phyloP scores from a whole-genome alignment of 2,797 vertebrate genomes.

The Onychomys arenicola region DNA sequence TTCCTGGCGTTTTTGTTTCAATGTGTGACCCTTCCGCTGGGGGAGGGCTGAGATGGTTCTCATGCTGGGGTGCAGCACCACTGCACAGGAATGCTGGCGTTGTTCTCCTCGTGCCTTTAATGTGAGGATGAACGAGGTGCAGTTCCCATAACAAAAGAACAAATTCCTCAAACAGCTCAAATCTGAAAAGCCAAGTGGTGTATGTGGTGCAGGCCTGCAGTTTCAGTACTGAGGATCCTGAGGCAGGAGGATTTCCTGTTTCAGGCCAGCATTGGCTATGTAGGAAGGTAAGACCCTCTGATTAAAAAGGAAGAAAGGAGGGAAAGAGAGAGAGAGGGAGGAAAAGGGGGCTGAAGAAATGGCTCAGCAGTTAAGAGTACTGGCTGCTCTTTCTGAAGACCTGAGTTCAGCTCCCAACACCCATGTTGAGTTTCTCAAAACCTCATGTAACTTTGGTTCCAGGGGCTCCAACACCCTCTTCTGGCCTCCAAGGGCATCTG shows the following conservation, averaged over 20 bases:
- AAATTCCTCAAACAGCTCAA: not conserved
- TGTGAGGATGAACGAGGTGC: not conserved
- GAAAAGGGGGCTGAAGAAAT: not conserved
- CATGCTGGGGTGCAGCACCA: rapidly evolving
- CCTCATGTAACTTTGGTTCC: not conserved
- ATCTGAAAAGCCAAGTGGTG: not conserved
- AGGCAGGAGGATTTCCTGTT: not conserved
- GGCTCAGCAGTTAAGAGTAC: not conserved
- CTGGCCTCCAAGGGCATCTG: not conserved
- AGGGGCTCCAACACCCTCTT: not conserved
- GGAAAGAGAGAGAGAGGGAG: too few species aligned
- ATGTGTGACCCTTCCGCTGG: too few species aligned
- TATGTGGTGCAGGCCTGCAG: not conserved
- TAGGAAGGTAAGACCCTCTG: not conserved
- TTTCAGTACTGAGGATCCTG: not conserved
- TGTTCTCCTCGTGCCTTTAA: not conserved
- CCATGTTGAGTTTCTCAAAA: not conserved
- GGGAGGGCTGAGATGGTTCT: not conserved
- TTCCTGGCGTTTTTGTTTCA: not conserved
- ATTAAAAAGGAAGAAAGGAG: not conserved
- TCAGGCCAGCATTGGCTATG: not conserved
- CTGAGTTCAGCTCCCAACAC: not conserved
- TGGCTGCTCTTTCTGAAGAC: not conserved
- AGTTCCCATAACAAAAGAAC: not conserved
- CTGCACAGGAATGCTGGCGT: not conserved